Evolutionary conservation across 2,888 invertebrate species (phyloP), one percentile per base, ranked within the genome.

Genomic region (Hydraecia micacea): DNA sequence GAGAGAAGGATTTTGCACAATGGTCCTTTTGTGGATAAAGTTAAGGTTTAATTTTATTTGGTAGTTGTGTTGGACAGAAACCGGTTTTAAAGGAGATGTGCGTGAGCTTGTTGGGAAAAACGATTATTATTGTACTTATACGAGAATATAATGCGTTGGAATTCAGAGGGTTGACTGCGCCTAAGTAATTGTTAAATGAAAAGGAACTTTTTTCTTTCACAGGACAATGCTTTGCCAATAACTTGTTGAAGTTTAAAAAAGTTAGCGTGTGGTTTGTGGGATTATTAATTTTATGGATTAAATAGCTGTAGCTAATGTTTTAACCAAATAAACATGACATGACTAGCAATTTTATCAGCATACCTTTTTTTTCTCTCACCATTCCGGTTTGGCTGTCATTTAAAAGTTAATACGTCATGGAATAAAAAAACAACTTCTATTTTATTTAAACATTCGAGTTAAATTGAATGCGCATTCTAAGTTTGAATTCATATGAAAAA

Each of bases 61-160:
- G 55, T 36, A 8, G 46, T 46, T 67, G 65, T 42, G 42, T 73
- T 28, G 28, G 74, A 55, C 63, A n/a, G 32, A 80, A 94, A 95
- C 95, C 93, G 94, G 95, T 95, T 92, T 72, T 75, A 76, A 89
- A 90, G 84, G 85, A 85, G 92, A 93, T 91, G 92, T 91, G 93
- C 93, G 92, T 92, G 92, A 92, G 93, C 94, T 94, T 87, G 95
- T 95, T 95, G 94, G 89, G 92, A 90, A 93, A 93, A 92, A 92
- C 92, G 93, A 95, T 95, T 94, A 94, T 94, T 93, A 93, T 94
- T 93, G 92, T 92, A 89, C 90, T 92, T 90, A 86, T 81, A 79
- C 39, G 76, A 68, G 83, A 62, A 82, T 90, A 90, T 90, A 91
- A 92, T 87, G 89, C 92, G 91, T 89, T 88, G 91, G 93, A 92